Base-by-base conservation (phyloP, 2,113 vertebrate species). In the Perognathus longimembris region DNA sequence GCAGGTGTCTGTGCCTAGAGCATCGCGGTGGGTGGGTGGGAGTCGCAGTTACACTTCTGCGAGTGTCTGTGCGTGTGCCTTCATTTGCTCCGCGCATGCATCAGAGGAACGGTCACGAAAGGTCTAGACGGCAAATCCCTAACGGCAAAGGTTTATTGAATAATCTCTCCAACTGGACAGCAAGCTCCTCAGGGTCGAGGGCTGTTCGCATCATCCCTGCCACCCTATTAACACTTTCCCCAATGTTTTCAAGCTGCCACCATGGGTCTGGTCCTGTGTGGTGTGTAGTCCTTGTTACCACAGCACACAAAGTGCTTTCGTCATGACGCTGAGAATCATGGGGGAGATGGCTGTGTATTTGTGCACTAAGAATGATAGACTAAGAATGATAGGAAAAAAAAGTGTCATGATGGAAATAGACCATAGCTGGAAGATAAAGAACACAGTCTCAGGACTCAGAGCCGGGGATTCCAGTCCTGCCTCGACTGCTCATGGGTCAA, bases 71-170 rank as follows among this genome's bases (percentile, higher is more conserved):
- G 6, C 1, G 22, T 63, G 70, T 42, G 36, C 57, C 38, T 73
- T 74, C 74, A 64, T 75, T 82, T 80, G 63, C 42, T 84, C 54
- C 85, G 69, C 15, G 3, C 6, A 18, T 32, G 45, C 42, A 18
- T 34, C 20, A 0, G 38, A 78, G 2, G 22, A 1, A 36, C 17
- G 7, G 10, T 67, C 82, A 79, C 20, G 28, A 64, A 66, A 75
- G 15, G 20, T 18, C 34, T 22, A 38, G 26, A 21, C 85, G 91
- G 64, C 63, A 40, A 36, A 85, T 34, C 78, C 54, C 5, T n/a
- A 86, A 70, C 42, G 63, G 57, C 32, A 42, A 79, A 88, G 32
- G 77, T 83, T 82, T 88, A 66, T 75, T 63, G 70, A 34, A 69
- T 75, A 24, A 21, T 81, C 85, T 73, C 24, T 30, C 82, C n/a